Conservation (phyloP, 2,113 vertebrate species). For the Brachyistius frenatus region DNA sequence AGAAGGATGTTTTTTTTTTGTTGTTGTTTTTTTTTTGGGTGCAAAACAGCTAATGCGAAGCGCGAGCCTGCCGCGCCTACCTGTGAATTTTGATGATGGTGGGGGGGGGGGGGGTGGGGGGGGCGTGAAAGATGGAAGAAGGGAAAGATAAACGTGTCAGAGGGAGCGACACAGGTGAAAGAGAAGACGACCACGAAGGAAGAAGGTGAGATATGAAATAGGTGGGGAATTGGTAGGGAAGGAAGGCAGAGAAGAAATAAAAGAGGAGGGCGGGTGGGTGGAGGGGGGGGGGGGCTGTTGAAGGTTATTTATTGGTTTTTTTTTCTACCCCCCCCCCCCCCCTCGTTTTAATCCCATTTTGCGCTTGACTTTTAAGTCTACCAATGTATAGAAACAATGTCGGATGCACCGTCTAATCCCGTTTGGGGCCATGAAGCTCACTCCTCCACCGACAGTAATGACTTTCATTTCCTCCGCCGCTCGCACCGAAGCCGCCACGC, state of each 20-base stretch:
- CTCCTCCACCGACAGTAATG: slow-evolving; percentile 82
- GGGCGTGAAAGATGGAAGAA: slow-evolving; percentile 55
- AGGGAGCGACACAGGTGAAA: slow-evolving; percentile 58
- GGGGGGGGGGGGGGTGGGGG: no score
- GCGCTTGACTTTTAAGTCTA: slow-evolving; percentile 87
- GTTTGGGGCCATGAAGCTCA: slow-evolving; percentile 84
- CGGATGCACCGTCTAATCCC: slow-evolving; percentile 84
- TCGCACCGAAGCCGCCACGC: slow-evolving; percentile 61
- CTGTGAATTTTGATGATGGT: slow-evolving; percentile 65
- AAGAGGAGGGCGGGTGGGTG: no score
- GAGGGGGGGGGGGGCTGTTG: slow-evolving; percentile 52
- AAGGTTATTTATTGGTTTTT: slow-evolving; percentile 84
- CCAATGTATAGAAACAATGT: slow-evolving; percentile 87
- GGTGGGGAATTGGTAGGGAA: slow-evolving; percentile 53
- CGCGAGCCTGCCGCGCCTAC: slow-evolving; percentile 65
- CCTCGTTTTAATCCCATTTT: slow-evolving; percentile 86
- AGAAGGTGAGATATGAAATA: slow-evolving; percentile 68
- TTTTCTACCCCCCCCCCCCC: no score
- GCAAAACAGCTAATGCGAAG: slow-evolving; percentile 49
- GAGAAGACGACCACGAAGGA: slow-evolving; percentile 54
- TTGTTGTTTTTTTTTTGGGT: no score
- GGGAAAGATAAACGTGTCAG: slow-evolving; percentile 52
- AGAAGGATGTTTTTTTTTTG: slow-evolving; percentile 59
- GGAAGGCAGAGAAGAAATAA: slow-evolving; percentile 59
- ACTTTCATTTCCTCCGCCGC: slow-evolving; percentile 81